Evolutionary conservation across 2,797 vertebrate genomes (phyloP), one percentile per base, ranked within the genome.

Genomic region (Masticophis lateralis): DNA sequence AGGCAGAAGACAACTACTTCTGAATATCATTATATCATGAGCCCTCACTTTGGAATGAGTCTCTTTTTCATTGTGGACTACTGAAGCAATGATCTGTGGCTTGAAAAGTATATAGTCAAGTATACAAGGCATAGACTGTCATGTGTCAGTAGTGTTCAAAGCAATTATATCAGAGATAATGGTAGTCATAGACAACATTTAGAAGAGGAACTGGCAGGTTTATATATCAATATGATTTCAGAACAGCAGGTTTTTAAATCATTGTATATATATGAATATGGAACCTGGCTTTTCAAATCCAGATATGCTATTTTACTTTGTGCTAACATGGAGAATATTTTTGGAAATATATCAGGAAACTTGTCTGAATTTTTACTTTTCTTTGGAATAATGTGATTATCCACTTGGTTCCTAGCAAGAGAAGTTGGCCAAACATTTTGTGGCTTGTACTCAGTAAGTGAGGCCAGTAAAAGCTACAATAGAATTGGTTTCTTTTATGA

Each of bases 291-390:
- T 87, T 8, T 90, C 87, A 93, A 87, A 87, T 28, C 87, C 11
- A 27, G 0, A 91, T 89, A 56, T 69, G n/a, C 18, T 32, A 0
- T 32, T 92, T 95, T 32, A 53, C 37, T 63, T 94, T 25, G 47
- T 83, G 43, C 5, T 25, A 86, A 2, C 2, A 91, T 63, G 91
- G 37, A 93, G 93, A 92, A 89, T 93, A 92, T 90, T 89, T 89
- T 55, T 93, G 92, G 51, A 93, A 56, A 51, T 6, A 0, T 16
- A 57, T 4, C 59, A n/a, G 10, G 86, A 89, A 90, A 61, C 47
- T 69, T 93, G 9, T 28, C 90, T 92, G 87, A 74, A 86, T 86
- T 92, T 91, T 90, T 88, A 66, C 79, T 92, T 89, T 37, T 89
- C 59, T 91, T 86, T 86, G 86, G 87, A 91, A 12, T 27, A 66